Base-by-base conservation (phyloP, 2,797 vertebrate species). In the Octomys mimax region DNA sequence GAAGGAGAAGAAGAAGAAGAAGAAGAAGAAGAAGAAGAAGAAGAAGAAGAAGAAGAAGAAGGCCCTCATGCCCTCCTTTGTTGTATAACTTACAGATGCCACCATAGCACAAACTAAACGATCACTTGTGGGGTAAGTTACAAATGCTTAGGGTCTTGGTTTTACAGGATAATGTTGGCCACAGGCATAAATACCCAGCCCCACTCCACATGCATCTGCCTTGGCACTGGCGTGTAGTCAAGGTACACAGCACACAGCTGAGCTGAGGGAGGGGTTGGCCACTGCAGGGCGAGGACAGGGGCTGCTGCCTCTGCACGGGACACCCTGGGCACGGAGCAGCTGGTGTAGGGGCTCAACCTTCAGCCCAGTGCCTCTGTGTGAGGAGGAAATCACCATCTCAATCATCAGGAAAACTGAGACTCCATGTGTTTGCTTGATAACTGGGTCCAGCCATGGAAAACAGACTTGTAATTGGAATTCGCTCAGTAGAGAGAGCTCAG, bases 381-480 rank as follows among this genome's bases (percentile, higher is more conserved):
- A 5, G 13, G 33, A 26, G 24, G 46, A 39, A 26, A 12, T 19
- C 31, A 5, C 39, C 62, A 8, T 7, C 52, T 12, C 42, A 2
- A 1, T 12, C 16, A 4, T 26, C 8, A 13, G 42, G 33, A 66
- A 33, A 46, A 33, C 77, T 0, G n/a, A 42, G 7, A 33, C 33
- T n/a, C 16, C 6, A 0, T 2, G n/a, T 28, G 59, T 19, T 26
- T 13, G 5, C 4, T 46, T 22, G 24, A 3, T 22, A n/a, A 21
- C 36, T 1, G 26, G 11, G 12, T 3, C 16, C 19, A 1, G 39
- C 42, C 6, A 13, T 6, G 22, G 36, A 7, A 21, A 75, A 18
- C 13, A 4, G 1, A 31, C 1, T 46, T 46, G 11, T 5, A 24
- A 3, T 24, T 8, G 13, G 73, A 21, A 10, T 62, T n/a, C 18